Conservation (phyloP, 2,888 invertebrate genomes). For the Patella pellucida region DNA sequence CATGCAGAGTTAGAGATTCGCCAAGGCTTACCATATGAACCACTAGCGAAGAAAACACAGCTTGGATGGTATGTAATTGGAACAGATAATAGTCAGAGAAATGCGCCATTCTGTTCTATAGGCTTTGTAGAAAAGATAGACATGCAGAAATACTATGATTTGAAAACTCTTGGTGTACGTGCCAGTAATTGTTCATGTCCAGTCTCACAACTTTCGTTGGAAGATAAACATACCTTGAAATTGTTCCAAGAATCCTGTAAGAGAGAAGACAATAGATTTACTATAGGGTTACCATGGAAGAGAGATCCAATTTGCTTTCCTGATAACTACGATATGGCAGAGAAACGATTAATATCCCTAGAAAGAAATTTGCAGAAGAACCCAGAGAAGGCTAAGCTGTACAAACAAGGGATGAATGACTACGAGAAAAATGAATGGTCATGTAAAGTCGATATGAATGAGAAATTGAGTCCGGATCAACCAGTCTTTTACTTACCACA, state of each 20-base stretch:
- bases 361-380: slow-evolving; percentile 8
- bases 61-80: slow-evolving; percentile 27
- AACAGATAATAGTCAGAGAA: background rate
- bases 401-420: background rate
- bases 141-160: slow-evolving; percentile 13
- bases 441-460: background rate
- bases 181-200: slow-evolving; percentile 23
- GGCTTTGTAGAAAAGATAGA: slow-evolving; percentile 15
- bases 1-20: slow-evolving; percentile 17
- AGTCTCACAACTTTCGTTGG: background rate
- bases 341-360: background rate
- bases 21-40: slow-evolving; percentile 22
- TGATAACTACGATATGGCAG: background rate
- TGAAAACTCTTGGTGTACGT: slow-evolving; percentile 21
- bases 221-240: slow-evolving; percentile 18
- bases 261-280: slow-evolving; percentile 11
- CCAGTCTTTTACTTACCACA: slow-evolving; percentile 22
- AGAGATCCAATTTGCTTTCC: background rate
- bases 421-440: slow-evolving; percentile 11
- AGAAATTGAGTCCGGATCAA: background rate
- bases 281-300: background rate
- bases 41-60: slow-evolving; percentile 18
- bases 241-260: slow-evolving; percentile 20
- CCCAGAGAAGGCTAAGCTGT: slow-evolving; percentile 13
- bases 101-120: background rate